Base-by-base conservation (phyloP, 2,797 vertebrate genomes). In the Xenops minutus region DNA sequence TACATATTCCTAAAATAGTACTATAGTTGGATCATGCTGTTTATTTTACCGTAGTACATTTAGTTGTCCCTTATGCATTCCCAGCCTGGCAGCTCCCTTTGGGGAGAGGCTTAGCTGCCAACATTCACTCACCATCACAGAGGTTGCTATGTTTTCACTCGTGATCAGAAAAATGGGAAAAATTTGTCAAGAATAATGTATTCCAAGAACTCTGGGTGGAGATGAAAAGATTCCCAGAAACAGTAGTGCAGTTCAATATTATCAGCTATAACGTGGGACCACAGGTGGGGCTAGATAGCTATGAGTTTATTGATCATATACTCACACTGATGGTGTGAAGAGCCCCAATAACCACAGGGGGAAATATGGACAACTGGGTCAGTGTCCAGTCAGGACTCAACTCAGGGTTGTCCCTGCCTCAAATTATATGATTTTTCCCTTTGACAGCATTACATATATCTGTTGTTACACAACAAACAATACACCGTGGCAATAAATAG, bases 301-400 rank as follows among this genome's bases (percentile, higher is more conserved):
- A 1, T 55, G 32, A 81, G n/a, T 43, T 92, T 44, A 55, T 36
- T 69, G 48, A 32, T 76, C 46, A 49, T 6, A 75, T 18, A 39
- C 5, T 36, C 37, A 34, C 6, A 5, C 4, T 43, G 56, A 5
- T n/a, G 0, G 29, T 37, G 12, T 2, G 13, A 79, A 29, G 36
- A 84, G 30, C 24, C 36, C 43, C 20, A 8, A 14, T 6, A 73
- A 32, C 43, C 0, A 7, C 2, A 1, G 43, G 46, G 36, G 46
- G 1, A 72, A 59, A 43, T 61, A 10, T 14, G 24, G 36, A 43
- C 0, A 2, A 4, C 1, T 27, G 27, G 14, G n/a, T 77, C 22
- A 44, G 39, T 34, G 29, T 32, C 52, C 68, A 39, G 20, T 2
- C 2, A 4, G 36, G 7, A 15, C 22, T 58, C 7, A 27, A 7